Evolutionary conservation across 2,797 vertebrate species (phyloP).

Genomic region (Hoplostethus atlanticus): DNA sequence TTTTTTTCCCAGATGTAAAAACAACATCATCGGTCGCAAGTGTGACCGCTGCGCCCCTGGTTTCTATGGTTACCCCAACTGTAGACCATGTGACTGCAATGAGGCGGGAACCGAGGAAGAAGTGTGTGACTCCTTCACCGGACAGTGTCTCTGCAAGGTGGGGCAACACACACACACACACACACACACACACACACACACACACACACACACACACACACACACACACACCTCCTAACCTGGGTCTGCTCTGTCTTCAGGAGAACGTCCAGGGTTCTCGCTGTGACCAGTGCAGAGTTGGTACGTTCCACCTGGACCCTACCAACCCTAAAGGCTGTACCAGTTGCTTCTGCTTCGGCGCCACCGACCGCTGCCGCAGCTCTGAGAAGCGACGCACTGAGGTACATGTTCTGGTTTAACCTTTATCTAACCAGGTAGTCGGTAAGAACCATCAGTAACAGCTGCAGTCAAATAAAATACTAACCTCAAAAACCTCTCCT

Average conservation of each 20-base stretch:
- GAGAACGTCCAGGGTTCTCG: slow-evolving; percentile 93
- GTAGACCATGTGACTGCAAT: slow-evolving; percentile 91
- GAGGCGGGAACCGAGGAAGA: slow-evolving; percentile 87
- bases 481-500: background rate
- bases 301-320: slow-evolving; percentile 93
- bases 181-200: slow-evolving; percentile 16
- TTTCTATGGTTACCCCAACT: slow-evolving; percentile 92
- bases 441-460: too few relatives aligned
- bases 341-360: slow-evolving; percentile 98
- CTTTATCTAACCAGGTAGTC: too few relatives aligned
- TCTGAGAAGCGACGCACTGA: slow-evolving; percentile 86
- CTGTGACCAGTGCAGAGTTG: slow-evolving; percentile 93
- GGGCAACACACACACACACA: slow-evolving; percentile 1
- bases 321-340: slow-evolving; percentile 97
- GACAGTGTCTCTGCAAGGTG: slow-evolving; percentile 96
- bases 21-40: slow-evolving; percentile 90
- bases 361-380: slow-evolving; percentile 92
- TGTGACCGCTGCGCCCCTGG: slow-evolving; percentile 92
- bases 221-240: background rate
- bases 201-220: slow-evolving; percentile 2
- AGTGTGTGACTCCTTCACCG: slow-evolving; percentile 88
- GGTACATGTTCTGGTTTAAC: slow-evolving; percentile 74
- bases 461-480: too few relatives aligned
- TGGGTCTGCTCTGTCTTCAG: slow-evolving; percentile 70
- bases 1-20: slow-evolving; percentile 87